A percentile compares a stretch with the other conserved stretches of the same genome.
These are phyloP conservation scores for Clistopyga incitator DNA, from an alignment of 2,888 invertebrate genomes.

Conservation along the genomic window DNA sequence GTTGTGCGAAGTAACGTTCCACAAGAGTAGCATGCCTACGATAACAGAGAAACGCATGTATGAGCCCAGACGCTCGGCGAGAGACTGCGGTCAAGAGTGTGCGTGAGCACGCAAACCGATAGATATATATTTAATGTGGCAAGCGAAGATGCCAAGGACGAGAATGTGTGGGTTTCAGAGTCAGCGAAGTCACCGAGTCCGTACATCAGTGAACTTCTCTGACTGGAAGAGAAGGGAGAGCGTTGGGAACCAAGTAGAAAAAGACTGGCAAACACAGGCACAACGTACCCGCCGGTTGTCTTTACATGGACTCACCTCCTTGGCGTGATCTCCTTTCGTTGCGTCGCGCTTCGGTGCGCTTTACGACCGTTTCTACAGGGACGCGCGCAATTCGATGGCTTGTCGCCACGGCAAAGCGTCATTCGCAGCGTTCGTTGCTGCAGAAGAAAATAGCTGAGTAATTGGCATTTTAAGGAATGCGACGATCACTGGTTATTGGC, in stretches of 20 bases:
- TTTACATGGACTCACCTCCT: constrained; percentile 74
- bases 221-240: constrained; percentile 36
- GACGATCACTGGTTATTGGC: neutral
- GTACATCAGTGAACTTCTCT: constrained; percentile 45
- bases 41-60: constrained; percentile 21
- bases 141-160: neutral
- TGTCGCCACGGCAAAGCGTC: constrained; percentile 17
- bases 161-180: neutral
- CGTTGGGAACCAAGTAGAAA: constrained; percentile 66
- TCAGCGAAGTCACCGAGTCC: constrained; percentile 24
- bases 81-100: neutral
- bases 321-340: constrained; percentile 75
- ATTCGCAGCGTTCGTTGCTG: neutral
- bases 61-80: neutral
- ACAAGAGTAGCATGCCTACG: neutral
- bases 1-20: constrained; percentile 69
- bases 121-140: neutral
- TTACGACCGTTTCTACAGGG: neutral
- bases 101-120: neutral
- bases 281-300: constrained; percentile 66
- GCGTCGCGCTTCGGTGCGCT: constrained; percentile 54
- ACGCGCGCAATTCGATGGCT: constrained; percentile 9
- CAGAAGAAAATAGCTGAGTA: neutral
- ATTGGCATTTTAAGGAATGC: neutral
- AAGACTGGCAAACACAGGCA: constrained; percentile 65